Evolutionary conservation across 2,888 invertebrate genomes (phyloP), one percentile per base, ranked within the genome.

Genomic region (Cheilosia vulpina): DNA sequence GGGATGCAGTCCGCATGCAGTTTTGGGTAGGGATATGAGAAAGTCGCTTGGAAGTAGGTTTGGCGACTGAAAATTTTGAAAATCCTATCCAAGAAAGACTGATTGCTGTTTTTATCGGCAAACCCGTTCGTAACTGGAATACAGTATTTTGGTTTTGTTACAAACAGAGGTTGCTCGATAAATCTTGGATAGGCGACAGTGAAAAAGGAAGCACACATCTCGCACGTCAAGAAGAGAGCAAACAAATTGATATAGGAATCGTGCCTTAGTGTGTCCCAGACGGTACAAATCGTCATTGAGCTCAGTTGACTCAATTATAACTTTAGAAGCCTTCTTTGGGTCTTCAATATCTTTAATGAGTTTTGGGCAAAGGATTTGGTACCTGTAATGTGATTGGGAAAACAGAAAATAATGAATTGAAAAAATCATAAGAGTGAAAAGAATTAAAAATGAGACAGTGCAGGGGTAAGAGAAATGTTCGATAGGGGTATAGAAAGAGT

Each of bases 191-290:
- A 76, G 60, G 38, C 62, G 38, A 69, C 41, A 55, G 45, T 21
- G 47, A 66, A 47, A 3, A 47, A 50, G 21, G 27, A 66, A 68
- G 80, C 24, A 68, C 79, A 52, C 13, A 45, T 58, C 62, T 43
- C 43, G 21, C 43, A 47, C 11, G 45, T 34, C 57, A 34, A 45
- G 55, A 68, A 47, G 31, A 45, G n/a, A 38, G 21, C 62, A 27
- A 58, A 41, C 13, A 52, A 41, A 68, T 45, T 60, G 27, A 43
- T 41, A 63, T 63, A 60, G 57, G 55, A 88, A 90, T 95, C 97
- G 95, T 96, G 98, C 98, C 97, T 99, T 99, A 93, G 98, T 99
- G 94, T 97, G 97, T 94, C 99, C 99, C 93, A 98, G 95, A 95
- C 98, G 97, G 94, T 96, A 99, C 92, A 97, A 96, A 93, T 98